Evolutionary conservation across 64 coral and sea anemone genomes (phyloP).

Genomic region (Montipora foliosa): DNA sequence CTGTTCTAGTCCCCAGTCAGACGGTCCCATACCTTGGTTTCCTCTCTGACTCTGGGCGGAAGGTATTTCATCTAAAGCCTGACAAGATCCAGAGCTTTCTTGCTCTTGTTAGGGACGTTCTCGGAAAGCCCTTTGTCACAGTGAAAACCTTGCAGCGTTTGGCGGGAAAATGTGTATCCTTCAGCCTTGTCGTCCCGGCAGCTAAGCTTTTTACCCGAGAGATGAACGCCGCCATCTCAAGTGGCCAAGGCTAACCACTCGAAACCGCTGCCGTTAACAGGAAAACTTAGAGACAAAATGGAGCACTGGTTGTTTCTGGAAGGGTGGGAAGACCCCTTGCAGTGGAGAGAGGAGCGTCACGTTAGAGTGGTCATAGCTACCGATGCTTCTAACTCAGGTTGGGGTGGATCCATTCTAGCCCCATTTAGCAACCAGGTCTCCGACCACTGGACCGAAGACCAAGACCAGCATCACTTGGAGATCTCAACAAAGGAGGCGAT

Average conservation of each 20-base stretch:
- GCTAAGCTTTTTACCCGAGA: background rate
- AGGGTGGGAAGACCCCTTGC: conserved; percentile 42
- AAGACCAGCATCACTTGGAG: too few species aligned
- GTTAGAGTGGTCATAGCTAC: conserved; percentile 15
- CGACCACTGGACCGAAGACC: too few species aligned
- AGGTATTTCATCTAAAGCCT: too few species aligned
- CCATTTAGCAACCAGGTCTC: too few species aligned
- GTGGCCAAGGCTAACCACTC: background rate
- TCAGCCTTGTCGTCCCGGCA: conserved; percentile 37
- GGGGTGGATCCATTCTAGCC: background rate
- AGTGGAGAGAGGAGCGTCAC: conserved; percentile 43
- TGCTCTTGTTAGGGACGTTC: too few species aligned
- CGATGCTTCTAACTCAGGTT: background rate
- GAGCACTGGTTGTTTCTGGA: conserved; percentile 51
- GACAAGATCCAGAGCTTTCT: too few species aligned
- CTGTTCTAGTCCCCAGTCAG: background rate
- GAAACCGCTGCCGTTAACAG: background rate
- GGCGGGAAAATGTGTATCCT: too few species aligned
- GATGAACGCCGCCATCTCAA: conserved; percentile 49
- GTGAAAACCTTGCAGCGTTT: too few species aligned
- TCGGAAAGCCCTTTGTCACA: too few species aligned
- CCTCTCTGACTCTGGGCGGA: background rate
- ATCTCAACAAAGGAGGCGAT: too few species aligned
- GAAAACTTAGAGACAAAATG: background rate
- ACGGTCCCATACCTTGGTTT: conserved; percentile 41